phyloP scores from a whole-genome alignment of 2,797 vertebrate species.

The Leucoraja ocellata region DNA sequence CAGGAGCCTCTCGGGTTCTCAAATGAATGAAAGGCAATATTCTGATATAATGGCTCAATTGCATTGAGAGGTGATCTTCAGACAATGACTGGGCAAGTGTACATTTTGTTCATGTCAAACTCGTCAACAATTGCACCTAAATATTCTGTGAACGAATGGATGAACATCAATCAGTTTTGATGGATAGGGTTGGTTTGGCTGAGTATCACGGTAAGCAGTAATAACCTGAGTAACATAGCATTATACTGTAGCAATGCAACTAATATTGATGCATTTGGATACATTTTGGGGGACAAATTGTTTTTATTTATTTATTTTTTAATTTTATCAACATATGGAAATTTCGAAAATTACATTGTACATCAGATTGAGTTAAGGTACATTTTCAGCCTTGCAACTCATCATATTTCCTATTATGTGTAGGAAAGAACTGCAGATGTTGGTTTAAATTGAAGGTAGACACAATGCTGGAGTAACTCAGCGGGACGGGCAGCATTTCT shows the following conservation, averaged over 20 bases:
- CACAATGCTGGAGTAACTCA: too few species aligned
- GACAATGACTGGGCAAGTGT: not conserved
- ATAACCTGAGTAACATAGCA: not conserved
- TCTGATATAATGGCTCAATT: not conserved
- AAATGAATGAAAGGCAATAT: not conserved
- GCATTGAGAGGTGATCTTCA: not conserved
- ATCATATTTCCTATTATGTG: not conserved
- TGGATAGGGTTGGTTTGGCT: not conserved
- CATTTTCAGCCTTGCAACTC: not conserved
- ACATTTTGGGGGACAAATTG: not conserved
- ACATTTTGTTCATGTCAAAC: not conserved
- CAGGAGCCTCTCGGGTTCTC: too few species aligned
- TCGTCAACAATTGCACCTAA: not conserved
- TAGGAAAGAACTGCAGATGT: too few species aligned
- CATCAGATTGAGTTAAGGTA: not conserved
- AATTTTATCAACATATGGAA: not conserved
- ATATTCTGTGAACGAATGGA: not conserved
- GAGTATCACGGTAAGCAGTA: not conserved
- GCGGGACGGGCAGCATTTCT: too few species aligned
- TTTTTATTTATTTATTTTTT: not conserved
- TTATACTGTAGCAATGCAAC: not conserved
- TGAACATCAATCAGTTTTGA: not conserved
- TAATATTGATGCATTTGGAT: not conserved
- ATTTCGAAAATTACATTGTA: not conserved
- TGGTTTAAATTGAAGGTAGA: too few species aligned